phyloP scores from a whole-genome alignment of 1,140 invertebrate genomes.

The Fopius arisanus region DNA sequence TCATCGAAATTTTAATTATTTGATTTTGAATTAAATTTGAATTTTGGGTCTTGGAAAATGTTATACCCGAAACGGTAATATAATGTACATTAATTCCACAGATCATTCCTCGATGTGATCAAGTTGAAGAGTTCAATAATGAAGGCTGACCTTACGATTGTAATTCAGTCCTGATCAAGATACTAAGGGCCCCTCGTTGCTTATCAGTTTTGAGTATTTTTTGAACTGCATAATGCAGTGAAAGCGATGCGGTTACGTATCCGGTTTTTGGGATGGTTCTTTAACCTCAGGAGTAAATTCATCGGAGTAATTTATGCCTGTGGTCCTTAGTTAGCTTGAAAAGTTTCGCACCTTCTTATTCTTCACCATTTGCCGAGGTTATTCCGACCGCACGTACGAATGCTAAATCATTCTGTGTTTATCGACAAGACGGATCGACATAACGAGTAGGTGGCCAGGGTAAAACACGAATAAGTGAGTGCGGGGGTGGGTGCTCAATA shows the following conservation, averaged over 20 bases:
- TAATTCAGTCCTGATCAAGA: background rate
- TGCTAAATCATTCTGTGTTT: conserved; percentile 37
- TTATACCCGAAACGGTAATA: too few relatives aligned
- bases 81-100: too few relatives aligned
- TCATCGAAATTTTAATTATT: too few relatives aligned
- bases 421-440: conserved; percentile 36
- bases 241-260: background rate
- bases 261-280: background rate
- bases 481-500: background rate
- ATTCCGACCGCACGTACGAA: conserved; percentile 26
- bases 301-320: conserved; percentile 30
- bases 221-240: background rate
- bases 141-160: background rate
- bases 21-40: too few relatives aligned
- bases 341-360: conserved; percentile 16
- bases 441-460: conserved; percentile 37
- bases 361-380: conserved; percentile 1
- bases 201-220: background rate
- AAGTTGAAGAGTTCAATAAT: background rate
- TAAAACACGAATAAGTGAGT: conserved; percentile 6
- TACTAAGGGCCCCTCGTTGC: background rate
- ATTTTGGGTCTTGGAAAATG: too few relatives aligned
- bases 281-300: conserved; percentile 14
- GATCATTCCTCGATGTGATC: background rate
- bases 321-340: background rate